Evolutionary conservation across 2,888 invertebrate species (phyloP).

Genomic region (Cordylochernes scorpioides): DNA sequence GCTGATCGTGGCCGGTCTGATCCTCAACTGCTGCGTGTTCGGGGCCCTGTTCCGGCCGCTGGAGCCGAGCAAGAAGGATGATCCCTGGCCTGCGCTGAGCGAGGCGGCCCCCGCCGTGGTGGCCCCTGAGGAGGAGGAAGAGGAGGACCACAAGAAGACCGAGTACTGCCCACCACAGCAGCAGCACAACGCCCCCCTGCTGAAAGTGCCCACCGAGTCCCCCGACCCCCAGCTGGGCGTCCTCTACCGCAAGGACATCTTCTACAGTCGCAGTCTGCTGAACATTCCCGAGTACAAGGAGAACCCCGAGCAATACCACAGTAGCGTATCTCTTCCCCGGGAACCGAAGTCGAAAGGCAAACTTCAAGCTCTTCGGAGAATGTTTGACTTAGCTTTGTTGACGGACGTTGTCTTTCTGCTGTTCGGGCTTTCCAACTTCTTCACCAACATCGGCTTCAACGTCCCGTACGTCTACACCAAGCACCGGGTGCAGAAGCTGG

Average conservation of each 20-base stretch:
- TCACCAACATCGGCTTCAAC: constrained; percentile 79
- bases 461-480: constrained; percentile 68
- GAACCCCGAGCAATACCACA: constrained; percentile 16
- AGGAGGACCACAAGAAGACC: too few species aligned
- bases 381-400: constrained; percentile 59
- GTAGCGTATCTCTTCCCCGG: constrained; percentile 22
- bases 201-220: background rate
- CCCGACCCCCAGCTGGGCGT: constrained; percentile 25
- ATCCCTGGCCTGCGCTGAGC: too few species aligned
- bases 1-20: constrained; percentile 52
- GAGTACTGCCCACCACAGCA: too few species aligned
- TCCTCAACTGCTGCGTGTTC: constrained; percentile 61
- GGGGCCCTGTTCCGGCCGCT: constrained; percentile 72
- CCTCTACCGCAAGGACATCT: constrained; percentile 58
- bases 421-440: constrained; percentile 74
- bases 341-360: constrained; percentile 42
- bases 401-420: constrained; percentile 60
- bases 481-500: constrained; percentile 37
- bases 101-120: too few species aligned
- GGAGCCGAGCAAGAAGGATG: constrained; percentile 21
- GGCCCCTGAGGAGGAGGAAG: too few species aligned
- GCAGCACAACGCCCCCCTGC: background rate
- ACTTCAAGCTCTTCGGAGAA: constrained; percentile 30
- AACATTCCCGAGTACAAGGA: constrained; percentile 26
- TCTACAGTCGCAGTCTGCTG: constrained; percentile 51